A percentile compares a stretch with the other conserved stretches of the same genome.
These are phyloP conservation scores for Desoria tigrina DNA, from an alignment of 2,888 invertebrate species.

Conservation along the genomic window DNA sequence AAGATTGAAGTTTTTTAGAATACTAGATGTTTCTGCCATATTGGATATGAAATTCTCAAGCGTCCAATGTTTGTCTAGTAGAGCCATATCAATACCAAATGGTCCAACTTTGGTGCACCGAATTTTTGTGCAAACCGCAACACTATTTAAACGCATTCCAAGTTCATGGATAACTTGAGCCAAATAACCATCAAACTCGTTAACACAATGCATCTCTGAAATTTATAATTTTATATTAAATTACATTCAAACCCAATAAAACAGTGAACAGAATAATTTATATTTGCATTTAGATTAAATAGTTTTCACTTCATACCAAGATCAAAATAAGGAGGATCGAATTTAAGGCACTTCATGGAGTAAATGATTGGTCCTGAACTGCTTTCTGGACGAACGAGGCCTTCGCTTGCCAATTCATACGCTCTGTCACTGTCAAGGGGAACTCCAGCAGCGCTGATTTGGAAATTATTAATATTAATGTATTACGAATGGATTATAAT, in stretches of 20 bases:
- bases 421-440: slow-evolving; percentile 83
- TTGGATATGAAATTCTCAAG: slow-evolving; percentile 69
- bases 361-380: slow-evolving; percentile 77
- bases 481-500: slow-evolving; percentile 1
- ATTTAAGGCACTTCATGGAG: slow-evolving; percentile 79
- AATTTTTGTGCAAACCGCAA: slow-evolving; percentile 77
- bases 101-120: slow-evolving; percentile 81
- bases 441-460: slow-evolving; percentile 72
- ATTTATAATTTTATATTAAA: too few relatives aligned
- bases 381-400: slow-evolving; percentile 73
- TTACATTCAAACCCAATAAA: too few relatives aligned
- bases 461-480: not conserved
- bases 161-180: slow-evolving; percentile 78
- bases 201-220: slow-evolving; percentile 81
- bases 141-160: slow-evolving; percentile 74
- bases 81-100: slow-evolving; percentile 72
- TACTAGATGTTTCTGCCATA: slow-evolving; percentile 58
- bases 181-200: slow-evolving; percentile 78
- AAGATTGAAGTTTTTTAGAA: slow-evolving; percentile 34
- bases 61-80: slow-evolving; percentile 81
- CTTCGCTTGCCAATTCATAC: slow-evolving; percentile 82
- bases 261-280: slow-evolving; percentile 19
- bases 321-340: slow-evolving; percentile 78
- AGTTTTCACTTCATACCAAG: slow-evolving; percentile 64
- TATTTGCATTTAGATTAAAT: not conserved